A percentile compares a stretch with the other conserved stretches of the same genome.
Evolutionary conservation across 1,140 invertebrate genomes (phyloP).

Genomic region (Zaprionus taronus): DNA sequence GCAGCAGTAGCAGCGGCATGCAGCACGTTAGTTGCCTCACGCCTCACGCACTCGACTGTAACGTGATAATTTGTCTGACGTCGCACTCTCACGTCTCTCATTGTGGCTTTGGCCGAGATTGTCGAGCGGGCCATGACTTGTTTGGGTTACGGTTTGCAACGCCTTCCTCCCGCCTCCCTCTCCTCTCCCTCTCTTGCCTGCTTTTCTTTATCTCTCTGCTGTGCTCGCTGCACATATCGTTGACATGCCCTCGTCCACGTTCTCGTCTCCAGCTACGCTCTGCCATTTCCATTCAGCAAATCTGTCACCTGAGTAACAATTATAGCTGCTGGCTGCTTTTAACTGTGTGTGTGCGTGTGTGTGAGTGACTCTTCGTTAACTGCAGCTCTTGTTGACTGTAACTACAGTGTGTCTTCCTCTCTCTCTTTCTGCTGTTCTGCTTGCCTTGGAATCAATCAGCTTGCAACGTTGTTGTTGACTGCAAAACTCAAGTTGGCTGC

Average conservation of each 20-base stretch:
- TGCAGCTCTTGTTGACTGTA: conserved; percentile 60
- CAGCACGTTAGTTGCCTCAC: conserved; percentile 60
- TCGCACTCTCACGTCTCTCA: conserved; percentile 40
- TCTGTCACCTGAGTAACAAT: conserved; percentile 83
- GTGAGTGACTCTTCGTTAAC: conserved; percentile 65
- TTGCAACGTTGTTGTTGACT: conserved; percentile 33
- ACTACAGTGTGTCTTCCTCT: conserved; percentile 2
- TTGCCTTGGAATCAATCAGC: conserved; percentile 70
- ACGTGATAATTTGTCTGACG: conserved; percentile 82
- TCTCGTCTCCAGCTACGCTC: conserved; percentile 8
- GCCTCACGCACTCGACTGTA: conserved; percentile 79
- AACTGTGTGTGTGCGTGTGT: conserved; percentile 63
- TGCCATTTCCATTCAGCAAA: conserved; percentile 76
- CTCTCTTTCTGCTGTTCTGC: neutral
- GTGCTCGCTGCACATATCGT: conserved; percentile 35
- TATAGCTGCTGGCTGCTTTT: conserved; percentile 79
- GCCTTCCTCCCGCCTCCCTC: no score
- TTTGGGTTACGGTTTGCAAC: conserved; percentile 36
- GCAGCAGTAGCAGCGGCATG: conserved; percentile 11
- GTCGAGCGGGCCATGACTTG: conserved; percentile 35
- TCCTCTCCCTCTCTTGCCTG: neutral
- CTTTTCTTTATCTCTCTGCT: neutral
- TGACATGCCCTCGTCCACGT: conserved; percentile 32
- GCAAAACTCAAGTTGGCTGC: conserved; percentile 51
- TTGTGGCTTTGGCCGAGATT: conserved; percentile 54